Percentiles rank a stretch among this genome's conserved stretches.
phyloP scores from a whole-genome alignment of 2,888 invertebrate species.

The Silvanus unidentatus region DNA sequence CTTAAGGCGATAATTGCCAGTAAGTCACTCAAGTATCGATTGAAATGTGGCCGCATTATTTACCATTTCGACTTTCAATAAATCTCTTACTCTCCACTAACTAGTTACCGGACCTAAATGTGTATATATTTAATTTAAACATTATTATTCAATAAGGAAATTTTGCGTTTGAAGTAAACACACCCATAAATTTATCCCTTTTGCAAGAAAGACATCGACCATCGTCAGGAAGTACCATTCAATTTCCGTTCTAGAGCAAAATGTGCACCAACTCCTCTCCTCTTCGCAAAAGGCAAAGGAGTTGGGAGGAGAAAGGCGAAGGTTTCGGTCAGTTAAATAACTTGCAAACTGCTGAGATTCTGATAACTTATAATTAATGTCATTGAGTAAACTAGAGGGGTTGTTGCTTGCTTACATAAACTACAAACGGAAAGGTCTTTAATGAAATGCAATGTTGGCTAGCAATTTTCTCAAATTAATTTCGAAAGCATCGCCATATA shows the following conservation, averaged over 20 bases:
- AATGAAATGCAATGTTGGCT: neutral
- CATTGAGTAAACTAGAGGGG: conserved; percentile 15
- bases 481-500: too few species aligned
- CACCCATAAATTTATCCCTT: conserved; percentile 6
- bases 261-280: too few species aligned
- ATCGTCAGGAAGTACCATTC: conserved; percentile 14
- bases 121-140: too few species aligned
- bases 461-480: too few species aligned
- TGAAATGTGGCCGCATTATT: too few species aligned
- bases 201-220: neutral
- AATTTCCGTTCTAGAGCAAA: conserved; percentile 21
- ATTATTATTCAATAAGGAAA: conserved; percentile 8
- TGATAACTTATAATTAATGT: conserved; percentile 26
- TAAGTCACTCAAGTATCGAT: too few species aligned
- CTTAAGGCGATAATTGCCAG: too few species aligned
- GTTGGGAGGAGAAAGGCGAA: too few species aligned
- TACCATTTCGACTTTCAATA: too few species aligned
- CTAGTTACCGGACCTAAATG: too few species aligned
- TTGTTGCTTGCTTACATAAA: conserved; percentile 1
- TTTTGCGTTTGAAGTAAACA: conserved; percentile 6
- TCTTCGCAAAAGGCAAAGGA: conserved; percentile 1
- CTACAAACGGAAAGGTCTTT: neutral
- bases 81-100: too few species aligned
- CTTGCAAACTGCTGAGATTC: conserved; percentile 19
- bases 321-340: conserved; percentile 17